Evolutionary conservation across 2,113 vertebrate genomes (phyloP), one percentile per base, ranked within the genome.

Genomic region (Diglossa brunneiventris): DNA sequence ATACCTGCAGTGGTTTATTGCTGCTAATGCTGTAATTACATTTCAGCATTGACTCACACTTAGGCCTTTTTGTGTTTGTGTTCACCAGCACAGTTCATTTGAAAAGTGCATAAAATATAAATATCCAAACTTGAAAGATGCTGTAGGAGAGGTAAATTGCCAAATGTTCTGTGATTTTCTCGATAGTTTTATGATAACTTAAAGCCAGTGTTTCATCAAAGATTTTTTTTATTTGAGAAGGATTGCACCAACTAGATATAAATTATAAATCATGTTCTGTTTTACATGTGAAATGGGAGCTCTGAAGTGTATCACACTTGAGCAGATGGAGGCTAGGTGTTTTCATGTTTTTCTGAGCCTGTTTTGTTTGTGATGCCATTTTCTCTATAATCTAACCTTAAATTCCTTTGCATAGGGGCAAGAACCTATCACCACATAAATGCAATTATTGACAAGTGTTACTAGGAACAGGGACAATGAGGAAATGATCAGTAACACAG

Each of bases 191-290:
- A 75, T 95, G 68, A 92, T 93, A 95, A 89, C 87, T 86, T 91
- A 97, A 96, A 97, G 93, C 93, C 95, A 88, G 92, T 96, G 89
- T 95, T 95, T 97, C 97, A 97, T 97, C 97, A 97, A 98, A 97
- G 94, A 7, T 35, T 90, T 89, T 89, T 87, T 96, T 95, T 97
- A 95, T 97, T 97, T 93, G 77, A 87, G 97, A 97, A 86, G 92
- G 93, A 83, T 89, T 87, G 93, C 58, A 89, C 96, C 67, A 37
- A 93, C 44, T 79, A 95, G 83, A 68, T 96, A 98, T 98, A 93
- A 98, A 98, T 98, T 97, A 98, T 98, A 97, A 98, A 98, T 98
- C 95, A 92, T 78, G 91, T 92, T 97, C 97, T 98, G 97, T 97
- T 97, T 97, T 98, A 98, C 97, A 95, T 97, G 95, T 95, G 96